Evolutionary conservation across 2,888 invertebrate species (phyloP).

Genomic region (Saturnia pavonia): DNA sequence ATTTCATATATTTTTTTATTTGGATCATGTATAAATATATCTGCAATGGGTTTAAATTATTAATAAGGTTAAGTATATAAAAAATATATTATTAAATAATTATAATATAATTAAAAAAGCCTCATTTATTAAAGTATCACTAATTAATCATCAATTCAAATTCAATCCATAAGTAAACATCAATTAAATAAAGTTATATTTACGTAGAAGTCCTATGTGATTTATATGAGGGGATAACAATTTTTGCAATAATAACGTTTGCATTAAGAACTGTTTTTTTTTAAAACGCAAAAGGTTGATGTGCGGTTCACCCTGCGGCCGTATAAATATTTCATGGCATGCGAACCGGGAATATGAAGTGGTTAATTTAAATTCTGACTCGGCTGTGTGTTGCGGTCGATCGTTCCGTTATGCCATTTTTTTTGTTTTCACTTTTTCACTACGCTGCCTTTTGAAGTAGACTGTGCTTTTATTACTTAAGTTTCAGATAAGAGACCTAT

Average conservation of each 20-base stretch:
- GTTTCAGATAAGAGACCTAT: conserved; percentile 38
- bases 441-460: conserved; percentile 43
- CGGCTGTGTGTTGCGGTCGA: conserved; percentile 46
- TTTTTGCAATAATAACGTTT: background rate
- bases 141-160: too few relatives aligned
- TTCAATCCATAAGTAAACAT: background rate
- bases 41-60: too few relatives aligned
- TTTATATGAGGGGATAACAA: background rate
- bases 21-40: too few relatives aligned
- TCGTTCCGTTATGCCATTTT: conserved; percentile 43
- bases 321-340: conserved; percentile 65
- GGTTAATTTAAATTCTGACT: conserved; percentile 73
- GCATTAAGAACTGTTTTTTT: conserved; percentile 27
- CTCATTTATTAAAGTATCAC: too few relatives aligned
- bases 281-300: conserved; percentile 37
- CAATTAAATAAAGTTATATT: background rate
- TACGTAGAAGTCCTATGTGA: background rate
- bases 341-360: conserved; percentile 66
- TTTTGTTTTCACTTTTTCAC: conserved; percentile 45
- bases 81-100: too few relatives aligned
- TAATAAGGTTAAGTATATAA: too few relatives aligned
- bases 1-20: too few relatives aligned
- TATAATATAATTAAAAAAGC: too few relatives aligned
- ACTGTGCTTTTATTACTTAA: conserved; percentile 46
- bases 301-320: conserved; percentile 46